Percentiles rank a stretch among this genome's conserved stretches.
Evolutionary conservation across 2,113 vertebrate species (phyloP).

Genomic region (Corythaeola cristata): DNA sequence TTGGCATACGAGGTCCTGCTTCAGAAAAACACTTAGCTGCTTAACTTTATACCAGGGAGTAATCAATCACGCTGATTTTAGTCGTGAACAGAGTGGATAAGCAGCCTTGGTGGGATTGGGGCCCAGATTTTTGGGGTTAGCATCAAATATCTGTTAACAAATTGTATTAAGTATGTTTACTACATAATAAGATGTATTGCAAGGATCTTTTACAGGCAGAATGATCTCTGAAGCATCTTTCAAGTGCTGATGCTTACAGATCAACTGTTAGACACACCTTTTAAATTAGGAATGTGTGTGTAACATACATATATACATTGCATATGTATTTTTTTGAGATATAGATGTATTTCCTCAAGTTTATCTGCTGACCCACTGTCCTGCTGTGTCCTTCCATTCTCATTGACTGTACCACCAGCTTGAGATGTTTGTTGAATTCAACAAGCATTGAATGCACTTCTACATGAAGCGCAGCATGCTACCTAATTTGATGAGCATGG

Average conservation of each 20-base stretch:
- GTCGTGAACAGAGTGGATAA: background rate
- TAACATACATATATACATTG: background rate
- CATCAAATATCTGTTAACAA: background rate
- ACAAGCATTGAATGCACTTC: background rate
- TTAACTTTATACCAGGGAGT: background rate
- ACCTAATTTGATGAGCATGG: background rate
- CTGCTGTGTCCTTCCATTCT: background rate
- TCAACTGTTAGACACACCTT: background rate
- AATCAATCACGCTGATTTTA: background rate
- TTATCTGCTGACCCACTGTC: background rate
- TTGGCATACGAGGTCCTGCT: background rate
- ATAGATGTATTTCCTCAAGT: background rate
- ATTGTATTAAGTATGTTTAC: background rate
- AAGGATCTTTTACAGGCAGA: background rate
- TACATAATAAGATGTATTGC: background rate
- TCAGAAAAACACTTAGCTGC: background rate
- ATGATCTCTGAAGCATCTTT: background rate
- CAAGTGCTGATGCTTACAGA: background rate
- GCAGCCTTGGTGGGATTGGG: background rate
- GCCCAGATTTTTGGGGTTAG: background rate
- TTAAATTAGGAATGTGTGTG: background rate
- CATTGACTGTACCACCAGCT: background rate
- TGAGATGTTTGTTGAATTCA: background rate
- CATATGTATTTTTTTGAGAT: background rate
- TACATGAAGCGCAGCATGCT: fast-evolving